Evolutionary conservation across 2,888 invertebrate species (phyloP).

Genomic region (Myopa testacea): DNA sequence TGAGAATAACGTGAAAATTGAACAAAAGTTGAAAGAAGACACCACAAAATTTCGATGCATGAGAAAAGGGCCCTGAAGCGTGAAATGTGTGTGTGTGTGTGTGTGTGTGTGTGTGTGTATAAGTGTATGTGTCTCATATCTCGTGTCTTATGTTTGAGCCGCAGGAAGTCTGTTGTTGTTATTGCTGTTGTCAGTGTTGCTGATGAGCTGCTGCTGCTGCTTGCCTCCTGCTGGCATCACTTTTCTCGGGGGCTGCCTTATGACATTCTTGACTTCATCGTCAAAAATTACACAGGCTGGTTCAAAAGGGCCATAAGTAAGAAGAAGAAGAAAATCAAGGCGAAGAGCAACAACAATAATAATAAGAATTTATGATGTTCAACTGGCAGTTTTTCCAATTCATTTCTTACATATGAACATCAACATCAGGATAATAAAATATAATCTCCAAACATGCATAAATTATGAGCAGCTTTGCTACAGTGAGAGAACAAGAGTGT

Average conservation of each 20-base stretch:
- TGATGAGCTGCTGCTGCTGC: neutral
- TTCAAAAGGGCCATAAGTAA: neutral
- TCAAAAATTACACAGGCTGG: too few species aligned
- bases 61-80: neutral
- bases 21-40: constrained; percentile 24
- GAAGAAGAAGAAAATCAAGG: neutral
- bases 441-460: constrained; percentile 23
- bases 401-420: neutral
- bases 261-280: too few species aligned
- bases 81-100: neutral
- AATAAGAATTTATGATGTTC: neutral
- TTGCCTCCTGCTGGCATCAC: constrained; percentile 2
- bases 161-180: neutral
- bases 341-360: neutral
- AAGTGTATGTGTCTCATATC: neutral
- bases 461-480: constrained; percentile 25
- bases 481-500: neutral
- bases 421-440: constrained; percentile 33
- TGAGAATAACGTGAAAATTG: constrained; percentile 21
- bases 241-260: neutral
- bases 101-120: neutral
- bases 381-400: too few species aligned
- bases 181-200: too few species aligned
- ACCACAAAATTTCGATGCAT: constrained; percentile 19
- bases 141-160: neutral